phyloP scores from a whole-genome alignment of 2,888 invertebrate species.

The Pseudococcus jackbeardsleyi region DNA sequence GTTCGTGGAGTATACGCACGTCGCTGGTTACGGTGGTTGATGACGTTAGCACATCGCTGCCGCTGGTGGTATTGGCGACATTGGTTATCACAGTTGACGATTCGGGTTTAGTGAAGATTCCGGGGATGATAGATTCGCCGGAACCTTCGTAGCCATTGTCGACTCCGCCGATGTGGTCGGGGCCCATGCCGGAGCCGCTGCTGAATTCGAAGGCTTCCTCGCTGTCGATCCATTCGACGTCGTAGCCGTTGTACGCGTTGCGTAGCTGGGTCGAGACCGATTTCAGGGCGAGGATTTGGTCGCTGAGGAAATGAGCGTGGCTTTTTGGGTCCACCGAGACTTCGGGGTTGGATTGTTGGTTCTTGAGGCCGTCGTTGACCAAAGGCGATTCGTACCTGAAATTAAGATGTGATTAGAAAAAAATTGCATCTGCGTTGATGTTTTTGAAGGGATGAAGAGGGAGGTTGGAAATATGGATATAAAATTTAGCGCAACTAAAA shows the following conservation, averaged over 20 bases:
- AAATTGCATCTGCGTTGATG: too few relatives aligned
- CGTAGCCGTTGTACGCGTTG: slow-evolving; percentile 91
- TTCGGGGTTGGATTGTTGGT: slow-evolving; percentile 80
- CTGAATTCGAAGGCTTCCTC: slow-evolving; percentile 69
- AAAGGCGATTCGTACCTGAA: slow-evolving; percentile 76
- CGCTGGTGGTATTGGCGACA: background rate
- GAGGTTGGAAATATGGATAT: too few relatives aligned
- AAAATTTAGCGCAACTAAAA: too few relatives aligned
- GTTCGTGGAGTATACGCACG: background rate
- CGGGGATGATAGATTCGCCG: background rate
- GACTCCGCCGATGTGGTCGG: slow-evolving; percentile 69
- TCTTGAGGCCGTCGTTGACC: slow-evolving; percentile 78
- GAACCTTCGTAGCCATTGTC: slow-evolving; percentile 64
- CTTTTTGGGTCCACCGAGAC: slow-evolving; percentile 71
- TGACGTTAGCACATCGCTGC: background rate
- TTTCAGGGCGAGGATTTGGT: slow-evolving; percentile 83
- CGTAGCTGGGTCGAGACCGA: slow-evolving; percentile 85
- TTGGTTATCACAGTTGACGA: background rate
- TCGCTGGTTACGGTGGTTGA: background rate
- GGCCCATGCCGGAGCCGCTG: slow-evolving; percentile 68
- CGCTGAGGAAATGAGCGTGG: slow-evolving; percentile 74
- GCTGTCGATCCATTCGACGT: slow-evolving; percentile 87
- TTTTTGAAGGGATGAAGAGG: too few relatives aligned
- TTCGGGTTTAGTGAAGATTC: slow-evolving; percentile 21
- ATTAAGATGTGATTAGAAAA: background rate